phyloP scores from a whole-genome alignment of 1,140 invertebrate species.

The Reticulitermes speratus region DNA sequence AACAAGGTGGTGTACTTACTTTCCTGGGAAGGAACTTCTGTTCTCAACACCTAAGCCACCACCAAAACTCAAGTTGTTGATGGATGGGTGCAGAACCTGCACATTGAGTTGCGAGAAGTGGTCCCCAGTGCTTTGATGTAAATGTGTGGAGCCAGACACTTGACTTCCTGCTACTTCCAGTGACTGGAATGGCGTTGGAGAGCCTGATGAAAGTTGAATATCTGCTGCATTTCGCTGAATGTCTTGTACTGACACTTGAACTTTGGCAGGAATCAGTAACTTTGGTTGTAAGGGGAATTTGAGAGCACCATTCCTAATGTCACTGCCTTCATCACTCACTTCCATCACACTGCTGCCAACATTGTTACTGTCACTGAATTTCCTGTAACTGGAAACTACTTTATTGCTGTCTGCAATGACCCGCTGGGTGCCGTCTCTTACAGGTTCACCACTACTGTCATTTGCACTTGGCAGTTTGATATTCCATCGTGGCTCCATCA shows the following conservation, averaged over 20 bases:
- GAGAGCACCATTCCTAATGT: not conserved
- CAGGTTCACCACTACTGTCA: not conserved
- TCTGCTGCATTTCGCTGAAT: not conserved
- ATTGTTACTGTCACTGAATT: not conserved
- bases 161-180: not conserved
- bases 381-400: not conserved
- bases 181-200: not conserved
- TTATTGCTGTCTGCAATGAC: not conserved
- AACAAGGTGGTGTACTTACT: not conserved
- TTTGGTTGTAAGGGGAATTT: not conserved
- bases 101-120: slow-evolving; percentile 24
- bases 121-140: not conserved
- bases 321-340: not conserved
- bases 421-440: not conserved
- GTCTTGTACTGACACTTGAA: not conserved
- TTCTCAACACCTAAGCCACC: not conserved
- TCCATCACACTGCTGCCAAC: not conserved
- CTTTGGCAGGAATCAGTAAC: not conserved
- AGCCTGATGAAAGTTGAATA: not conserved
- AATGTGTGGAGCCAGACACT: not conserved
- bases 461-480: not conserved
- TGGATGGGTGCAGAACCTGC: slow-evolving; percentile 42
- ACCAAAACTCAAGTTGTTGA: slow-evolving; percentile 44
- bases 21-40: not conserved
- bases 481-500: not conserved